Evolutionary conservation across 2,888 invertebrate genomes (phyloP).

Genomic region (Geophilus truncorum): DNA sequence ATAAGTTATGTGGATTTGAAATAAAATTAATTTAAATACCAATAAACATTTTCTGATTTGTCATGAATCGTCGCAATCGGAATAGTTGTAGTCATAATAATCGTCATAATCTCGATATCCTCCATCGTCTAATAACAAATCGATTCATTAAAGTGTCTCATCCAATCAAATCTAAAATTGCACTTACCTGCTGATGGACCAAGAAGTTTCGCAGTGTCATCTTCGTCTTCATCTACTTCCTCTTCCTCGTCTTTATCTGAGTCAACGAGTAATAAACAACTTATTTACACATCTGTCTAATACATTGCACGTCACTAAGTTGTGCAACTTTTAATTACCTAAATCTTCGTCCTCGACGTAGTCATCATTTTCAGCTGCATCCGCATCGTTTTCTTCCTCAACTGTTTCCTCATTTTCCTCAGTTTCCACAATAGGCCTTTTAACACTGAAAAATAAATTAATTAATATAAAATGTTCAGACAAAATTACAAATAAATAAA

Average conservation of each 20-base stretch:
- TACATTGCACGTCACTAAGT: no score
- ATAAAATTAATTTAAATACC: neutral
- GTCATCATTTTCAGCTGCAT: neutral
- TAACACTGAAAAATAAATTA: no score
- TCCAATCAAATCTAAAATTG: neutral
- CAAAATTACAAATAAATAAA: no score
- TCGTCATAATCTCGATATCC: neutral
- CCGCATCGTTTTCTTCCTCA: neutral
- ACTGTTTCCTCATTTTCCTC: neutral
- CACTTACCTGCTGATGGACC: neutral
- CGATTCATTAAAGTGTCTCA: no score
- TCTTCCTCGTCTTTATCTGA: neutral
- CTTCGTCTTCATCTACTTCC: neutral
- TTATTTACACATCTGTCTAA: no score
- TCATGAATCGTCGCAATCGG: constrained; percentile 19
- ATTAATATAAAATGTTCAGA: no score
- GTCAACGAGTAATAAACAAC: no score
- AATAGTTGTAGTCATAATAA: neutral
- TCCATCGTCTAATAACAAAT: no score
- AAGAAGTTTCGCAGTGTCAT: neutral
- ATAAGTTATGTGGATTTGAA: no score
- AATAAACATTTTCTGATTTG: neutral
- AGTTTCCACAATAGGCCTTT: neutral
- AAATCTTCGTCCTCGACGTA: neutral
- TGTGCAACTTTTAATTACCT: neutral